phyloP scores from a whole-genome alignment of 2,113 vertebrate species.

The Crotalus tigris region DNA sequence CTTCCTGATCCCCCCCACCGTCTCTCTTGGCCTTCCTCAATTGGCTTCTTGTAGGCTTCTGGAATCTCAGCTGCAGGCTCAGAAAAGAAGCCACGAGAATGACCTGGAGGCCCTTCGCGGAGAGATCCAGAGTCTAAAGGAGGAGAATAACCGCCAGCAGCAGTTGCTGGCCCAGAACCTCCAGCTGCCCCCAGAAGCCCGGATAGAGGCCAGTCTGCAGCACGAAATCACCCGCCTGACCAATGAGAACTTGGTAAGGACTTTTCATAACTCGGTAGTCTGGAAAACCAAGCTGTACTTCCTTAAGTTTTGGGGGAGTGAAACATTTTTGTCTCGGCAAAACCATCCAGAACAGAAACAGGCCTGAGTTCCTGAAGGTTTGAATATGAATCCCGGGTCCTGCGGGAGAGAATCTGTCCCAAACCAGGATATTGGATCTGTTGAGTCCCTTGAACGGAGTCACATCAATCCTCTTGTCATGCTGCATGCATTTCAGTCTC shows the following conservation, averaged over 20 bases:
- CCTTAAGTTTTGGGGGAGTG: fast-evolving
- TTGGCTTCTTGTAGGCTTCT: slow-evolving; percentile 75
- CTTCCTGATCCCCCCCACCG: slow-evolving; percentile 10
- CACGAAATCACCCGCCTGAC: slow-evolving; percentile 97
- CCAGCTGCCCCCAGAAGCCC: slow-evolving; percentile 93
- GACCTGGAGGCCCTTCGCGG: slow-evolving; percentile 86
- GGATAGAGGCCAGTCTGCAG: slow-evolving; percentile 96
- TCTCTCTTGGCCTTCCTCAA: background rate
- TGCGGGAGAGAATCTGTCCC: too few species aligned
- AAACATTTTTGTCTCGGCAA: background rate
- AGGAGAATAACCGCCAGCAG: slow-evolving; percentile 96
- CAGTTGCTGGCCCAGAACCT: slow-evolving; percentile 96
- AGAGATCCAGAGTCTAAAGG: slow-evolving; percentile 93
- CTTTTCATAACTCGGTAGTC: fast-evolving
- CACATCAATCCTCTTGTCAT: slow-evolving; percentile 49
- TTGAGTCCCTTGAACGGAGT: slow-evolving; percentile 21
- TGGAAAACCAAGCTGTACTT: fast-evolving
- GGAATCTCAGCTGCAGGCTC: slow-evolving; percentile 91
- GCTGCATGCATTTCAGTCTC: slow-evolving; percentile 50
- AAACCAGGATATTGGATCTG: background rate
- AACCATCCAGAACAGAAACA: background rate
- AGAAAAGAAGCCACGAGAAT: slow-evolving; percentile 86
- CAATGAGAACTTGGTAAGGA: slow-evolving; percentile 92
- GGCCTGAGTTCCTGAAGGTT: too few species aligned
- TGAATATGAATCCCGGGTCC: background rate